Percentiles rank a stretch among this genome's conserved stretches.
These are phyloP conservation scores for Achroia grisella DNA, from an alignment of 1,140 invertebrate genomes.

Conservation along the genomic window DNA sequence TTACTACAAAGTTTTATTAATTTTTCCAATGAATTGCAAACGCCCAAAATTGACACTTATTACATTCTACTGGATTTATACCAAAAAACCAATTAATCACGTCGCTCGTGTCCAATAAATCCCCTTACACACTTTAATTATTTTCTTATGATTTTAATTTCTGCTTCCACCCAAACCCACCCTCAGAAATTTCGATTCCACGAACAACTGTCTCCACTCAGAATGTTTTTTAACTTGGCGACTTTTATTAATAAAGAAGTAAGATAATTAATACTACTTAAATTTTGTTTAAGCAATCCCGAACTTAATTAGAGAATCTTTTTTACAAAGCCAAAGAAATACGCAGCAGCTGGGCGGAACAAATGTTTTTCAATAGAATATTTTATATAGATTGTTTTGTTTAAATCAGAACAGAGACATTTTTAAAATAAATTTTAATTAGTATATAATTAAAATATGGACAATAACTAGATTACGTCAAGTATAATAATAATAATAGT, in stretches of 20 bases:
- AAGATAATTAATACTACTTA: slow-evolving; percentile 73
- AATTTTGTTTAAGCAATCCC: slow-evolving; percentile 64
- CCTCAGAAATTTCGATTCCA: slow-evolving; percentile 49
- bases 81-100: slow-evolving; percentile 54
- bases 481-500: too few relatives aligned
- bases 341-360: neutral
- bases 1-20: slow-evolving; percentile 44
- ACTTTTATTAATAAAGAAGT: slow-evolving; percentile 67
- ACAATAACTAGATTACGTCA: too few relatives aligned
- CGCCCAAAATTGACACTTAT: slow-evolving; percentile 68
- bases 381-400: too few relatives aligned
- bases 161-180: slow-evolving; percentile 22
- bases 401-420: too few relatives aligned
- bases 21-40: slow-evolving; percentile 40
- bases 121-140: slow-evolving; percentile 70
- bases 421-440: too few relatives aligned
- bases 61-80: slow-evolving; percentile 33
- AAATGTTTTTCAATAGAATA: too few relatives aligned
- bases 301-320: slow-evolving; percentile 54
- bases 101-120: slow-evolving; percentile 69
- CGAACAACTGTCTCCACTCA: slow-evolving; percentile 67
- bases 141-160: slow-evolving; percentile 75
- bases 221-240: slow-evolving; percentile 53
- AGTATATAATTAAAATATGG: too few relatives aligned
- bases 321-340: slow-evolving; percentile 13